These are phyloP conservation scores for Caenorhabditis brenneri DNA, from an alignment of 1,140 invertebrate species.

Conservation along the genomic window DNA sequence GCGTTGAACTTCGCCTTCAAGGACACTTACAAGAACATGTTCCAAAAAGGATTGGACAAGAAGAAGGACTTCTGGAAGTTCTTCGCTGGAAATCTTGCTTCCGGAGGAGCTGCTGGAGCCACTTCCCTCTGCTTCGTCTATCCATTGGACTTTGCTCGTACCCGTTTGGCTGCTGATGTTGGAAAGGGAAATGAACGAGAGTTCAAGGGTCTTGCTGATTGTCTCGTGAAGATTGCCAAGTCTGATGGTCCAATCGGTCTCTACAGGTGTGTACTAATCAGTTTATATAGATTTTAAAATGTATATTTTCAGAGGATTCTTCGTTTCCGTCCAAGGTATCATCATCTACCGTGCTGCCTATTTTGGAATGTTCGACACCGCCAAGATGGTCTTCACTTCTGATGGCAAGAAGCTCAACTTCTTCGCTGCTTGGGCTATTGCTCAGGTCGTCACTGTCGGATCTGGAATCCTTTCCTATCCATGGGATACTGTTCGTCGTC, in stretches of 20 bases:
- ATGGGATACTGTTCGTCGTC: slow-evolving; percentile 74
- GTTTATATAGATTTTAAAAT: not conserved
- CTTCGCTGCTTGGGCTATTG: slow-evolving; percentile 71
- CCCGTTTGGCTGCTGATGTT: slow-evolving; percentile 71
- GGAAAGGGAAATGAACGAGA: slow-evolving; percentile 69
- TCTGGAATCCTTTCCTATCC: slow-evolving; percentile 76
- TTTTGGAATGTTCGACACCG: slow-evolving; percentile 72
- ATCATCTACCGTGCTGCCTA: slow-evolving; percentile 73
- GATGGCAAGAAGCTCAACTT: slow-evolving; percentile 71
- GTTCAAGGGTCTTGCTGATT: slow-evolving; percentile 72
- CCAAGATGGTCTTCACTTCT: slow-evolving; percentile 66
- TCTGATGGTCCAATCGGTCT: slow-evolving; percentile 71
- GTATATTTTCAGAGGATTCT: slow-evolving; percentile 65
- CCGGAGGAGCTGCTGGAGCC: slow-evolving; percentile 72
- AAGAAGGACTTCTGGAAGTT: slow-evolving; percentile 85
- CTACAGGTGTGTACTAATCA: slow-evolving; percentile 58
- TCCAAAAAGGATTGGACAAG: slow-evolving; percentile 80
- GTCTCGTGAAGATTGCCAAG: slow-evolving; percentile 71
- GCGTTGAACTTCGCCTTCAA: slow-evolving; percentile 70
- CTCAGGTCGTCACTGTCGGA: slow-evolving; percentile 74
- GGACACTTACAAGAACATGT: slow-evolving; percentile 70
- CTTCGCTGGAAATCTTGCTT: slow-evolving; percentile 77
- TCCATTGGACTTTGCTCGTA: slow-evolving; percentile 72
- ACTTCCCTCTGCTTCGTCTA: slow-evolving; percentile 72
- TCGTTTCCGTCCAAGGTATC: slow-evolving; percentile 72